Base-by-base conservation (phyloP, 2,113 vertebrate species). In the Otolemur garnettii region DNA sequence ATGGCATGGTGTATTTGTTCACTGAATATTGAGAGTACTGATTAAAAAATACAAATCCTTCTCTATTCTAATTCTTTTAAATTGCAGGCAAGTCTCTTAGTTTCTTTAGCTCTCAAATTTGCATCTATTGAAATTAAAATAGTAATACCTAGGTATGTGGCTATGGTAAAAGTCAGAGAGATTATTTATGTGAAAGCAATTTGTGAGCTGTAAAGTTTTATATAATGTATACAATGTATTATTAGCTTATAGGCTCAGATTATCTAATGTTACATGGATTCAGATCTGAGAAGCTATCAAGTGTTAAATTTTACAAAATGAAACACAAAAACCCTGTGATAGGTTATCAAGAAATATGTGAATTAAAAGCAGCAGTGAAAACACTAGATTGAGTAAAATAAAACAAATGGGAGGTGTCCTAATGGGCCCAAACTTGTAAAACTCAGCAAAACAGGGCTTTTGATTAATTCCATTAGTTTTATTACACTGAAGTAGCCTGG, bases 401-500 rank as follows among this genome's bases (percentile, higher is more conserved):
- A 97, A 97, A 74, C 30, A 93, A 96, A 93, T 69, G 0, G 75
- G 59, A 77, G n/a, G 15, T 84, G 66, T 79, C 42, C 19, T 50
- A 97, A 75, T 55, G 35, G 26, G 75, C 62, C 5, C 83, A 93
- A 74, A 69, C 15, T 50, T 75, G 7, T 82, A 89, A 82, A 93
- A 79, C 13, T 94, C 33, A 57, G 24, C 5, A 93, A 97, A 97
- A 98, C 59, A 87, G 30, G 50, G 5, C 59, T 62, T 80, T 96
- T 68, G 79, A 96, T 97, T 42, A 95, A 88, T 92, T 96, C 59
- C 75, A 83, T 66, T 97, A 81, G 0, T 91, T 97, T 96, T 97
- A 85, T n/a, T 87, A 92, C 14, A 96, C 9, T 93, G 89, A 93
- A 80, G 96, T 93, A 85, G 96, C 87, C 30, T 94, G 72, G 6